Percentiles rank a stretch among this genome's conserved stretches.
Conservation (phyloP, 2,888 invertebrate genomes). For the Nipponacmea schrenckii region DNA sequence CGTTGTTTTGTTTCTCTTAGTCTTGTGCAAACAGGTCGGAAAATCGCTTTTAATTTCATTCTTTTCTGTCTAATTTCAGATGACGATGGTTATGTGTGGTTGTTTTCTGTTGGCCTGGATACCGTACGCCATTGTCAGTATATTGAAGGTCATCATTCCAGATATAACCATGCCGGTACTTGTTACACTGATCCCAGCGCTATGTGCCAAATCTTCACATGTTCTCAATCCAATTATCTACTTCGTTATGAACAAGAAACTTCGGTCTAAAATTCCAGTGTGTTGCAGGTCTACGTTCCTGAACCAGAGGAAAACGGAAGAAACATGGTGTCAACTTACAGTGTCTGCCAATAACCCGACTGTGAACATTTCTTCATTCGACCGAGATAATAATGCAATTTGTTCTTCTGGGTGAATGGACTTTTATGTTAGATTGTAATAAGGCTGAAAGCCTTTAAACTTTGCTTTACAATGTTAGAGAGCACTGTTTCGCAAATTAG, state of each 20-base stretch:
- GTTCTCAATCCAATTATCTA: constrained; percentile 33
- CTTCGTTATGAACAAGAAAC: constrained; percentile 31
- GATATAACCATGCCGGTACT: constrained; percentile 18
- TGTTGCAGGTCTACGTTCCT: not conserved
- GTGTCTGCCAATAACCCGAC: not conserved
- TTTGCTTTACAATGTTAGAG: no score
- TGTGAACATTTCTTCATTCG: not conserved
- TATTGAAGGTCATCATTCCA: constrained; percentile 26
- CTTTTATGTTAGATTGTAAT: no score
- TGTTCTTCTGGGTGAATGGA: no score
- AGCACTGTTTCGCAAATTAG: no score
- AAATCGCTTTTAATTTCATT: no score
- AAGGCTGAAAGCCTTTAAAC: no score
- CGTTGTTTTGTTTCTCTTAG: no score
- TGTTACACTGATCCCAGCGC: constrained; percentile 26
- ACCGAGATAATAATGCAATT: no score
- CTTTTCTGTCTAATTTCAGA: constrained; percentile 17
- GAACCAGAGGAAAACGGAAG: not conserved
- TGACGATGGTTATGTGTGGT: constrained; percentile 36
- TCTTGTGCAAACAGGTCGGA: no score
- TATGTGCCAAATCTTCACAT: constrained; percentile 35
- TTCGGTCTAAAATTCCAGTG: constrained; percentile 21
- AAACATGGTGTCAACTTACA: not conserved
- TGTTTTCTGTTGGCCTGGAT: constrained; percentile 39
- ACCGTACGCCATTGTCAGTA: constrained; percentile 40